A percentile compares a stretch with the other conserved stretches of the same genome.
Evolutionary conservation across 2,888 invertebrate genomes (phyloP).

Genomic region (Zygothrica quintamaculata): DNA sequence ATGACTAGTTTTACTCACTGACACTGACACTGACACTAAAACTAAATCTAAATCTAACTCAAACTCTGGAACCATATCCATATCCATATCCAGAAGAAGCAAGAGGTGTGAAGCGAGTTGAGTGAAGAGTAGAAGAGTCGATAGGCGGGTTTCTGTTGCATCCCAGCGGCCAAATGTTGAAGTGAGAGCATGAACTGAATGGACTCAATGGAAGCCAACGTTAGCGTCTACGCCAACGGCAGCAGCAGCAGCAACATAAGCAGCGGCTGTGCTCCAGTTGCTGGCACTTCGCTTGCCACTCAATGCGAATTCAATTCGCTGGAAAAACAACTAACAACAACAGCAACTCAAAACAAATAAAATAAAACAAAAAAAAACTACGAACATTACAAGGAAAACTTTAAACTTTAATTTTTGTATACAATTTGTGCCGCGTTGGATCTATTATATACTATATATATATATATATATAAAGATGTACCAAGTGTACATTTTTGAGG

Average conservation of each 20-base stretch:
- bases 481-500: conserved; percentile 2
- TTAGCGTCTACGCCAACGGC: not conserved
- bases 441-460: conserved; percentile 33
- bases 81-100: too few relatives aligned
- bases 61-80: not conserved
- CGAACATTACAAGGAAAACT: conserved; percentile 34
- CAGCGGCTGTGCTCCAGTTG: conserved; percentile 60
- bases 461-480: not conserved
- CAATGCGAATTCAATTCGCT: conserved; percentile 53
- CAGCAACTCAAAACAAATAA: not conserved
- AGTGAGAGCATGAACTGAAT: not conserved
- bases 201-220: not conserved
- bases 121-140: too few relatives aligned
- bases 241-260: not conserved
- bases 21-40: not conserved
- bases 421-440: conserved; percentile 29
- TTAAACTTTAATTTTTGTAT: conserved; percentile 40
- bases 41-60: conserved; percentile 3
- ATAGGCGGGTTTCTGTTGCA: too few relatives aligned
- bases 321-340: conserved; percentile 24
- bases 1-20: conserved; percentile 50
- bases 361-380: conserved; percentile 1
- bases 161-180: not conserved
- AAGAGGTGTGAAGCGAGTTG: too few relatives aligned
- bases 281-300: conserved; percentile 15